A percentile compares a stretch with the other conserved stretches of the same genome.
Conservation (phyloP, 2,113 vertebrate genomes). For the Zingel zingel region DNA sequence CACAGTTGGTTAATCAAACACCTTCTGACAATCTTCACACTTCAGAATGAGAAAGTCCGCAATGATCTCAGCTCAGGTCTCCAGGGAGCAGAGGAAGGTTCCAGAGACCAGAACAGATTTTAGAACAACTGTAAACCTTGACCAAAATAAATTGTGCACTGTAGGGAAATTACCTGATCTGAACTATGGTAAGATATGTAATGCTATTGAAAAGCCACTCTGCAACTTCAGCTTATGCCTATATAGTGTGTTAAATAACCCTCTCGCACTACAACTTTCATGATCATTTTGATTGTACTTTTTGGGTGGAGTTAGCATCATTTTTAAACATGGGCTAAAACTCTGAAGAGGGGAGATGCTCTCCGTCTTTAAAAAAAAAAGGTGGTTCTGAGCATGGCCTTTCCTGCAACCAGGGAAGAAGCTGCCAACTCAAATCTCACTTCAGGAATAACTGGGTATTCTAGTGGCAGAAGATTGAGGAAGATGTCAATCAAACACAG, state of each 20-base stretch:
- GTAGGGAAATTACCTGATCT: not conserved
- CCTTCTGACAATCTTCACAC: conserved; percentile 60
- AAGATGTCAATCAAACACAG: not conserved
- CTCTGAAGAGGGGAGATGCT: not conserved
- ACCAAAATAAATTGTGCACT: conserved; percentile 15
- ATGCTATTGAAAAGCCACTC: not conserved
- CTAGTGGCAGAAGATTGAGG: not conserved
- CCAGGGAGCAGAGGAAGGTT: conserved; percentile 32
- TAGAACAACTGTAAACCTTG: not conserved
- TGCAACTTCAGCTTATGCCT: not conserved
- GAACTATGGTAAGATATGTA: not conserved
- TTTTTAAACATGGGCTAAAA: conserved; percentile 1
- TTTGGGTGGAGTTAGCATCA: not conserved
- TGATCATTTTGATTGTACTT: not conserved
- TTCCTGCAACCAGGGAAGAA: not conserved
- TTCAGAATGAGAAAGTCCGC: conserved; percentile 48
- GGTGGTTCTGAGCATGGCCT: not conserved
- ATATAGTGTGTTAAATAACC: not conserved
- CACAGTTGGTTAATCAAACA: conserved; percentile 56
- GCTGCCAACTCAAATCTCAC: not conserved
- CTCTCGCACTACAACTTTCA: not conserved
- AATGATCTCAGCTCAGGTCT: conserved; percentile 33
- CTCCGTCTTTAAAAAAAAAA: not conserved
- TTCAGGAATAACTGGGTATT: not conserved
- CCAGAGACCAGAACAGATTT: conserved; percentile 1